A percentile compares a stretch with the other conserved stretches of the same genome.
phyloP scores from a whole-genome alignment of 2,113 vertebrate genomes.

The Pachycephala philippinensis region DNA sequence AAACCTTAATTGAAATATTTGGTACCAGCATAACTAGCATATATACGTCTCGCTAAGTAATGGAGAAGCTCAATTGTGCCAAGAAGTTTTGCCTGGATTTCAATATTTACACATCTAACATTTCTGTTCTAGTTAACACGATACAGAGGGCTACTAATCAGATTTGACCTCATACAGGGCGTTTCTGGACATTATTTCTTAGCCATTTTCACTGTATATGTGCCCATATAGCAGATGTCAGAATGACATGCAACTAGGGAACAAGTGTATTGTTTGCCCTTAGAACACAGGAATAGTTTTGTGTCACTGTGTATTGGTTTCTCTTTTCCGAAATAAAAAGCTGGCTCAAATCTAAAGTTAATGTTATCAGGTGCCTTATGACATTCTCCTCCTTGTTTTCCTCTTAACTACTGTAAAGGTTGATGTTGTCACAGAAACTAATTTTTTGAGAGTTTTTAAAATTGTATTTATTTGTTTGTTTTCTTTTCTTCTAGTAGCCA shows the following conservation, averaged over 20 bases:
- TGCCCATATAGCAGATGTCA: not conserved
- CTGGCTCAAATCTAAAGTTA: not conserved
- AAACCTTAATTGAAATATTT: not conserved
- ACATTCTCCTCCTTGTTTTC: not conserved
- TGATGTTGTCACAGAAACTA: not conserved
- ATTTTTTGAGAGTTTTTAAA: not conserved
- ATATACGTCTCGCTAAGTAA: too few species aligned
- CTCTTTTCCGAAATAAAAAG: not conserved
- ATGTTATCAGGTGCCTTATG: not conserved
- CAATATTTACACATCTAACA: not conserved
- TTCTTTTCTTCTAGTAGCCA: not conserved
- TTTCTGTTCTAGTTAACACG: not conserved
- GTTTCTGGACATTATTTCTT: not conserved
- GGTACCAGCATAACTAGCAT: not conserved
- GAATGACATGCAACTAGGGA: not conserved
- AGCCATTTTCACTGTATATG: accelerated
- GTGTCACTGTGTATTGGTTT: not conserved
- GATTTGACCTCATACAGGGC: not conserved
- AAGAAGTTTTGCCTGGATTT: not conserved
- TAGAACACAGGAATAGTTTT: not conserved
- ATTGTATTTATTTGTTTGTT: not conserved
- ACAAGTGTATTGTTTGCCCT: not conserved
- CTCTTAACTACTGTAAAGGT: not conserved
- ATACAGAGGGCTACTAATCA: not conserved
- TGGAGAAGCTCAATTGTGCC: not conserved